Evolutionary conservation across 2,113 vertebrate species (phyloP).

Genomic region (Notothenia coriiceps): DNA sequence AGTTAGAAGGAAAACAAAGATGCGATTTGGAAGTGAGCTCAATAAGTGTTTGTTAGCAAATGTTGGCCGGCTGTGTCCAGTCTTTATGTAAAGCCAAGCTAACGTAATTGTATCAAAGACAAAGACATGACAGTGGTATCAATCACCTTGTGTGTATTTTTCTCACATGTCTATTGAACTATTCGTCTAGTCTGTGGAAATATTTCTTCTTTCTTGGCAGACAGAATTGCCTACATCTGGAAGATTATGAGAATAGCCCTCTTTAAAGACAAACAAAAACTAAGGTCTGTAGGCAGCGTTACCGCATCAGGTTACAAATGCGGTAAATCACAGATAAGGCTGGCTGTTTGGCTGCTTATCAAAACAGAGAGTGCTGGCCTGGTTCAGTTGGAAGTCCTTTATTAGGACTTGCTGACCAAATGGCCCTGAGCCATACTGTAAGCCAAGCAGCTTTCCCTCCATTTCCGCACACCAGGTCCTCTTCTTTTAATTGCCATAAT

Average conservation of each 20-base stretch:
- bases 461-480: conserved; percentile 79
- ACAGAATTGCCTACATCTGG: neutral
- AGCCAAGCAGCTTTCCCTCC: conserved; percentile 77
- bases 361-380: neutral
- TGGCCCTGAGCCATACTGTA: conserved; percentile 27
- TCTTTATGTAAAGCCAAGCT: neutral
- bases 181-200: neutral
- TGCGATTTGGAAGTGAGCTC: neutral
- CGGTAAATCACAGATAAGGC: neutral
- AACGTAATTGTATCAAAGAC: neutral
- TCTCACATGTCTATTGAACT: neutral
- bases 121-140: neutral
- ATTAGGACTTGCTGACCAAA: conserved; percentile 50
- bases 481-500: conserved; percentile 88
- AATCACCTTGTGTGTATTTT: neutral
- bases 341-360: neutral
- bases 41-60: too few relatives aligned
- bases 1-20: conserved; percentile 1
- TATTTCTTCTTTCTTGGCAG: neutral
- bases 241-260: neutral
- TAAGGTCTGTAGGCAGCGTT: neutral
- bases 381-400: conserved; percentile 15
- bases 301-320: neutral
- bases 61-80: neutral
- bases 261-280: neutral